Evolutionary conservation across 2,888 invertebrate species (phyloP), one percentile per base, ranked within the genome.

Genomic region (Brenthis daphne): DNA sequence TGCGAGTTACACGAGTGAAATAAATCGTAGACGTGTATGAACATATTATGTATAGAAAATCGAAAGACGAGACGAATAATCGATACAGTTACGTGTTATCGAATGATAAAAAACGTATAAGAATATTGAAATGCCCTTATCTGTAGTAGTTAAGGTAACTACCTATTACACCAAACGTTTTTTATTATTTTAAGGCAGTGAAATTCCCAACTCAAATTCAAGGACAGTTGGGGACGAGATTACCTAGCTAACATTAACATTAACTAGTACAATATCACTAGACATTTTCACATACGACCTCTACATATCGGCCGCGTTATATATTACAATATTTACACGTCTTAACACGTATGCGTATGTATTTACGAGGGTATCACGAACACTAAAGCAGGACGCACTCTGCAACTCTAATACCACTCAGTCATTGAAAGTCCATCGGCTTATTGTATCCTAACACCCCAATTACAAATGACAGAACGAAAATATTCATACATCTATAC

Each of bases 341-440:
- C 87, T 90, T 90, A 90, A 88, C 29, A 29, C 85, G 84, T 85
- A 88, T 85, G 84, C 83, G 77, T 80, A 79, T 80, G 82, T 80
- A 84, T 74, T 78, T 79, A 83, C 82, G 81, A 82, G 81, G 81
- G 78, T 80, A 77, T 81, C 82, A 84, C 85, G 77, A 82, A 85
- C 84, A 84, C 85, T 80, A 80, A 87, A 89, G 89, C 89, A 79
- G 84, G 82, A 87, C 85, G 86, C 88, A 85, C 85, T 86, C 82
- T 74, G 82, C 75, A 74, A 72, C 79, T 81, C 81, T 85, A 82
- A 80, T 57, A 82, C 82, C 87, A 85, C 85, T 87, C 89, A 87
- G 86, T 86, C 91, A 91, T 91, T 77, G 91, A 92, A 92, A 92
- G 92, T 92, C 90, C 92, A 92, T 92, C 92, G 92, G 92, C 91